Evolutionary conservation across 1,140 invertebrate species (phyloP).

Genomic region (Nixonia krombeini): DNA sequence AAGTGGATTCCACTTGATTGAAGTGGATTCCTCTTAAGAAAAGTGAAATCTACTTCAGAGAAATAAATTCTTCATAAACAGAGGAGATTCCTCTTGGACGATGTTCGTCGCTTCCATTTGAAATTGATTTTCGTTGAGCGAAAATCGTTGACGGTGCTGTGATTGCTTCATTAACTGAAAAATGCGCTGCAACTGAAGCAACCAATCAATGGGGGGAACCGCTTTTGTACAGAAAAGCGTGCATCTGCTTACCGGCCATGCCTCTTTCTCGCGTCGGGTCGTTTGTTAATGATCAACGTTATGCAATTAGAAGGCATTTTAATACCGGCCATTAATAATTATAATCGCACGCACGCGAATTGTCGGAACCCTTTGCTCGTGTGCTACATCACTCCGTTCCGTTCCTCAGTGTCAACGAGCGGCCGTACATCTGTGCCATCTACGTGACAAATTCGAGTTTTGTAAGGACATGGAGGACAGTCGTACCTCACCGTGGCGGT

Average conservation of each 20-base stretch:
- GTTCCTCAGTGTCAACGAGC: not conserved
- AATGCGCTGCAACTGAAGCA: no score
- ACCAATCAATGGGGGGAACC: not conserved
- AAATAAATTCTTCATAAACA: no score
- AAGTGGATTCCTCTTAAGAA: no score
- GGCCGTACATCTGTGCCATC: not conserved
- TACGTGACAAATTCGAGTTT: not conserved
- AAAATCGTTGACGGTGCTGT: no score
- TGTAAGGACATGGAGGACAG: not conserved
- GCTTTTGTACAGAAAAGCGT: not conserved
- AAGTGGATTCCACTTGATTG: no score
- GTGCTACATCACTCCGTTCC: not conserved
- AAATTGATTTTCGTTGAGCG: no score
- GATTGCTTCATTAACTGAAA: no score
- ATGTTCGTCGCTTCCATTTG: no score
- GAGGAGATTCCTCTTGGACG: no score
- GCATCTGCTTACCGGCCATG: not conserved
- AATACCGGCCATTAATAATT: constrained; percentile 2
- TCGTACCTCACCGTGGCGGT: no score
- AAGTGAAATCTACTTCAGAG: no score
- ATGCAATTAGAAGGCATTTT: not conserved
- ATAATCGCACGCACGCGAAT: not conserved
- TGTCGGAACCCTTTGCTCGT: not conserved
- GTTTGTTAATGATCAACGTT: not conserved
- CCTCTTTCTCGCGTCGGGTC: no score